phyloP scores from a whole-genome alignment of 2,797 vertebrate genomes.

The Sebastes elongatus region DNA sequence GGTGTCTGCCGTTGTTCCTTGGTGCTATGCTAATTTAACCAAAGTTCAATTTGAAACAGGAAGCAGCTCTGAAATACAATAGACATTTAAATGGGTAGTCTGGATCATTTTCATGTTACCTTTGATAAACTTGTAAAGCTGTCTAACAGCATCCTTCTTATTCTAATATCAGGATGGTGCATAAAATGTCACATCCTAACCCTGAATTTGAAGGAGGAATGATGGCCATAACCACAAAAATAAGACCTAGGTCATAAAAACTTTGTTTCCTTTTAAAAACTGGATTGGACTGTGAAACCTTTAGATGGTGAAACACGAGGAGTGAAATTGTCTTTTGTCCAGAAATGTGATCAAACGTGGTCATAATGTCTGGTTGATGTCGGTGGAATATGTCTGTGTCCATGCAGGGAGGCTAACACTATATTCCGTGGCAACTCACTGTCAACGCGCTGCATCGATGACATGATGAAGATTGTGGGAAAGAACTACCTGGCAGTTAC shows the following conservation, averaged over 20 bases:
- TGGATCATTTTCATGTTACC: background rate
- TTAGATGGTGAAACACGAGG: background rate
- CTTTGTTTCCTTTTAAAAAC: background rate
- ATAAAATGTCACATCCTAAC: background rate
- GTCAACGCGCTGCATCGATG: conserved; percentile 95
- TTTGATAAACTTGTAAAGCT: background rate
- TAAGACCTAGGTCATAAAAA: background rate
- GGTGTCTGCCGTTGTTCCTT: background rate
- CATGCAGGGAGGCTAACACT: conserved; percentile 95
- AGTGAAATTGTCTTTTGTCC: background rate
- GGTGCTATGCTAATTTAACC: background rate
- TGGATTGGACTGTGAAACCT: background rate
- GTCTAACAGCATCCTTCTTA: background rate
- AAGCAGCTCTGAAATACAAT: conserved; percentile 4
- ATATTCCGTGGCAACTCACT: conserved; percentile 96
- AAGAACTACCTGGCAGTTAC: conserved; percentile 96
- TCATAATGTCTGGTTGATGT: background rate
- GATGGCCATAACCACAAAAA: background rate
- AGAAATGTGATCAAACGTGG: background rate
- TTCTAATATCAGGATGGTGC: background rate
- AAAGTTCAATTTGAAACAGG: conserved; percentile 2
- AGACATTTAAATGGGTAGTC: background rate
- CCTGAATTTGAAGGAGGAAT: background rate
- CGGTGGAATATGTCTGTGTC: conserved; percentile 14
- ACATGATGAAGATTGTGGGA: conserved; percentile 99